Percentiles rank a stretch among this genome's conserved stretches.
Conservation (phyloP, 2,888 invertebrate genomes). For the Sinhomidia bicolor region DNA sequence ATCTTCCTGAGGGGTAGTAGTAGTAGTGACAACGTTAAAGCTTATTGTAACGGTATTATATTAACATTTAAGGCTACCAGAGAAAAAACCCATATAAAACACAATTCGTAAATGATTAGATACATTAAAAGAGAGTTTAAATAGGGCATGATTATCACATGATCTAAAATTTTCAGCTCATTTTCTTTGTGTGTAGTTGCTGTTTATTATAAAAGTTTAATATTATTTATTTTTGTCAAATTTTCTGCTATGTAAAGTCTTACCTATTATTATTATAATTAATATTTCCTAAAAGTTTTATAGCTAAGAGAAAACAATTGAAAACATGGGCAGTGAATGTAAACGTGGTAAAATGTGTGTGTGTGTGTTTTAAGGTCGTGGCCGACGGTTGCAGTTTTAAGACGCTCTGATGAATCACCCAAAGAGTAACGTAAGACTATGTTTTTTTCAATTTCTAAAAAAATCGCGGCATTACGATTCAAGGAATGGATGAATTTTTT, state of each 20-base stretch:
- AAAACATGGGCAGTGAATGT: constrained; percentile 69
- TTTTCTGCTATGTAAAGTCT: constrained; percentile 12
- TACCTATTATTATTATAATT: not conserved
- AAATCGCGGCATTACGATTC: too few relatives aligned
- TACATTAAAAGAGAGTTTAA: constrained; percentile 55
- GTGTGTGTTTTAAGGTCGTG: constrained; percentile 53
- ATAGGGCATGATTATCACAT: constrained; percentile 74
- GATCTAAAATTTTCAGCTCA: constrained; percentile 67
- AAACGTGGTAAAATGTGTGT: constrained; percentile 64
- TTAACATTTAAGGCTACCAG: not conserved
- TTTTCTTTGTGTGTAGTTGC: constrained; percentile 56
- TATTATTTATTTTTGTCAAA: not conserved
- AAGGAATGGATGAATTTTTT: constrained; percentile 17
- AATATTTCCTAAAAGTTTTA: too few relatives aligned
- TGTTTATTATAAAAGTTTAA: constrained; percentile 18
- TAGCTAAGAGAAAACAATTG: constrained; percentile 25
- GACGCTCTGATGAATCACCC: constrained; percentile 3
- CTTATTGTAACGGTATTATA: not conserved
- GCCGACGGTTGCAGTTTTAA: constrained; percentile 18
- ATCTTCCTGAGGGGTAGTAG: not conserved
- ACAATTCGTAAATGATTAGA: constrained; percentile 26
- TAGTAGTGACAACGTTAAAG: constrained; percentile 25
- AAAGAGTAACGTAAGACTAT: not conserved
- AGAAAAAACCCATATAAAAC: not conserved
- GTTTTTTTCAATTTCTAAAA: too few relatives aligned